Base-by-base conservation (phyloP, 2,888 invertebrate genomes). In the Lochmaea capreae region DNA sequence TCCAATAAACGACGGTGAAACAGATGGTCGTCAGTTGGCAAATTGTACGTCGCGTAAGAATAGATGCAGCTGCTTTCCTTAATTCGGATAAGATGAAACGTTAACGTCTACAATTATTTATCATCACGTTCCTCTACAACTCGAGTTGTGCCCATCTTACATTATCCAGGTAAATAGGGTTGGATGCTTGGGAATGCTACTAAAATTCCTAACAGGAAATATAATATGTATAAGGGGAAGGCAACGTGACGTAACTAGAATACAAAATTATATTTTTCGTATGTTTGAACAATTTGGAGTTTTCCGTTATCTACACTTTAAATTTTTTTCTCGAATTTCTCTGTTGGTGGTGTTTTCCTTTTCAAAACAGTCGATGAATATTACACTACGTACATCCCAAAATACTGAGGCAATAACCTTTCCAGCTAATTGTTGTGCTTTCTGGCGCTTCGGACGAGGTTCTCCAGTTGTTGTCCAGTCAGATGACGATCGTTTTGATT, bases 81-180 rank as follows among this genome's bases (percentile, higher is more conserved):
- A 49, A 49, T 16, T 54, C n/a, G 52, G 16, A 54, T 54, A 18
- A 54, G 16, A 54, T 54, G 10, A 54, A 54, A 54, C 52, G 54
- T 54, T 54, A 54, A 54, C 54, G 18, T 3, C 54, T 54, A 18
- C 18, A 18, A 54, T 54, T 54, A 54, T 54, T 54, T 54, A 54
- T 54, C 18, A 54, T 18, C 10, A 54, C 18, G 16, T 54, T 52
- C 16, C 54, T 18, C 9, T 16, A 9, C 4, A 10, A 10, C 18
- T 54, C 16, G 54, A 54, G 54, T 18, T 18, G 8, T 54, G 54
- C 54, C 54, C 54, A 54, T 54, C 54, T 54, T 54, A 54, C 18
- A 18, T 54, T 54, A 8, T 54, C 54, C 54, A 54, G 54, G 54
- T 54, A 9, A 54, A 54, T 54, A 54, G 54, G 54, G 54, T 54